These are phyloP conservation scores for Ptyas mucosa DNA, from an alignment of 2,113 vertebrate species.

Conservation along the genomic window DNA sequence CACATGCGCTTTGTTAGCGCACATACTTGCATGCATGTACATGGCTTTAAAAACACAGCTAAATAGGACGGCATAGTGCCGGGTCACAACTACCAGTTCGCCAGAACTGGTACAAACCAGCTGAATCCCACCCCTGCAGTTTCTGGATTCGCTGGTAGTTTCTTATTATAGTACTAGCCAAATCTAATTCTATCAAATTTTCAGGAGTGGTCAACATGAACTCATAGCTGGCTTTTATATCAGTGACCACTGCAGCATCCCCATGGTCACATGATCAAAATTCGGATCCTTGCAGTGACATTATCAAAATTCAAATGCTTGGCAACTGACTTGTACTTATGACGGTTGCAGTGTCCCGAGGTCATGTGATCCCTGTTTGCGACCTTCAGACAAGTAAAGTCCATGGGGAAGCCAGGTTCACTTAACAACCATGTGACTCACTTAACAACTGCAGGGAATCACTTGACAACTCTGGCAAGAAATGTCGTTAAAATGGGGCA, in stretches of 20 bases:
- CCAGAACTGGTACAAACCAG: too few relatives aligned
- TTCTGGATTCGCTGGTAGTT: neutral
- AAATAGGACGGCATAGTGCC: too few relatives aligned
- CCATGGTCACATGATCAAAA: neutral
- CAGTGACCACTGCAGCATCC: neutral
- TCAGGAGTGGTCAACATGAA: neutral
- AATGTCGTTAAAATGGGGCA: neutral
- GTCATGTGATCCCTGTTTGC: neutral
- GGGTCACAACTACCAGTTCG: too few relatives aligned
- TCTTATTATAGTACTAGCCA: neutral
- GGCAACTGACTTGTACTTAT: neutral
- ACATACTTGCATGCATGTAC: fast-evolving
- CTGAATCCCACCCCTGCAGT: too few relatives aligned
- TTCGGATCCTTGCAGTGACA: neutral
- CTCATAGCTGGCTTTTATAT: neutral
- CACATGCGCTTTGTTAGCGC: too few relatives aligned
- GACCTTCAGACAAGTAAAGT: neutral
- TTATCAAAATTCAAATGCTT: neutral
- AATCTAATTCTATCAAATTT: neutral
- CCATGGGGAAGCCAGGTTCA: neutral
- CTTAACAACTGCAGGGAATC: neutral
- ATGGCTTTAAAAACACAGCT: too few relatives aligned
- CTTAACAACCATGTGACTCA: neutral
- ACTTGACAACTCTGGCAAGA: neutral
- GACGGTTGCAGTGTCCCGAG: neutral